phyloP scores from a whole-genome alignment of 2,888 invertebrate genomes.

The Drosophila subsilvestris region DNA sequence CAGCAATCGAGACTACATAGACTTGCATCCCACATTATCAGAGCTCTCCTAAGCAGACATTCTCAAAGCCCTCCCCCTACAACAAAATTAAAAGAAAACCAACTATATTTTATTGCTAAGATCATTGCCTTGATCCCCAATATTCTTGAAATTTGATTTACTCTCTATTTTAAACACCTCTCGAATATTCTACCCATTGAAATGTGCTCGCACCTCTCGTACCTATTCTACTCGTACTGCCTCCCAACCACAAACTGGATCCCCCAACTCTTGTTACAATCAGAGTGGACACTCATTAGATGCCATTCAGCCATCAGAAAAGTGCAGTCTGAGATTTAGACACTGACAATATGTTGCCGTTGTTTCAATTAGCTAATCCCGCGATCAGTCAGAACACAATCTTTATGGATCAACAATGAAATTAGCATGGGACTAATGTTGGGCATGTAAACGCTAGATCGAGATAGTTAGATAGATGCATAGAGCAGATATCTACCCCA shows the following conservation, averaged over 20 bases:
- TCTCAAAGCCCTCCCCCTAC: no score
- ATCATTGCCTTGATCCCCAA: no score
- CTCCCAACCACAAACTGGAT: constrained; percentile 12
- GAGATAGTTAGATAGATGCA: constrained; percentile 24
- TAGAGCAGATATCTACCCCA: no score
- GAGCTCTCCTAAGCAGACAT: not conserved
- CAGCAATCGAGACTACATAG: no score
- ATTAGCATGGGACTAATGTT: constrained; percentile 40
- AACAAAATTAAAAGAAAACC: not conserved
- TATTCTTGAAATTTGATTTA: not conserved
- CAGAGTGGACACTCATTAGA: constrained; percentile 13
- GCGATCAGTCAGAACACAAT: constrained; percentile 27
- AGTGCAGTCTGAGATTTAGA: constrained; percentile 33
- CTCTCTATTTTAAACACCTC: not conserved
- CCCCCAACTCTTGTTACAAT: constrained; percentile 4
- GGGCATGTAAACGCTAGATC: constrained; percentile 29
- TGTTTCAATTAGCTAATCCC: constrained; percentile 35
- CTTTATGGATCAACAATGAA: constrained; percentile 43
- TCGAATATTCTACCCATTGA: no score
- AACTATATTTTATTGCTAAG: not conserved
- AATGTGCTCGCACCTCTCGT: not conserved
- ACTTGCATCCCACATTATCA: not conserved
- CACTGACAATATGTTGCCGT: constrained; percentile 26
- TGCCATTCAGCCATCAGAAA: constrained; percentile 26
- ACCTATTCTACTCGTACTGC: not conserved